Base-by-base conservation (phyloP, 2,797 vertebrate species). In the Falco naumanni region DNA sequence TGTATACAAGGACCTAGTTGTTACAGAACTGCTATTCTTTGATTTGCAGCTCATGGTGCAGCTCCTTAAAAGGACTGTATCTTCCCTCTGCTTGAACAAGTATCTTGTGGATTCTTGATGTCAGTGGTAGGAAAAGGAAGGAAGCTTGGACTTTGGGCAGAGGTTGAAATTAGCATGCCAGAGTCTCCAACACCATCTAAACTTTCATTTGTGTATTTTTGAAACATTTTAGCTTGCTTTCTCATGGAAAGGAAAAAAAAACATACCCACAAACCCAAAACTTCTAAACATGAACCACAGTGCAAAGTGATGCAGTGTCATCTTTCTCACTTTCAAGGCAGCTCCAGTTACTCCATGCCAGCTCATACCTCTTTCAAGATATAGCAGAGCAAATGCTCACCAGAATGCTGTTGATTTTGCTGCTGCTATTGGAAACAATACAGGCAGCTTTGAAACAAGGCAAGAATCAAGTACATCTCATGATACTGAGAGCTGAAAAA, bases 311-410 rank as follows among this genome's bases (percentile, higher is more conserved):
- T 94, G 90, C 92, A 87, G 88, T 71, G 84, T 93, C 90, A 94
- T 95, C 94, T 95, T 95, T 96, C 91, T 84, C 89, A 89, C 93
- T 91, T 95, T 74, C 59, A 63, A 89, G 90, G 83, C 34, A 51
- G 78, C 53, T 87, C 71, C 64, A 68, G 81, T 64, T 64, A 41
- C 50, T 83, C 78, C 39, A 31, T 53, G 34, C 60, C 86, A 92
- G 71, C 71, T 93, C 9, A 1, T 74, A 87, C 81, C 81, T 91
- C 54, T 60, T 79, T 80, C 64, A 90, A 85, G 75, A 78, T 16
- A 66, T 0, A 88, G 77, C 57, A 91, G 48, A 94, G 70, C 37
- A 90, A 93, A 92, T n/a, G 81, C 69, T 93, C 61, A 76, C 31
- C 39, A 89, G 54, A 78, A 75, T 41, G 43, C 25, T 81, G 63